These are phyloP conservation scores for human DNA, from an alignment of 2,113 vertebrate species.

Conservation along the genomic window DNA sequence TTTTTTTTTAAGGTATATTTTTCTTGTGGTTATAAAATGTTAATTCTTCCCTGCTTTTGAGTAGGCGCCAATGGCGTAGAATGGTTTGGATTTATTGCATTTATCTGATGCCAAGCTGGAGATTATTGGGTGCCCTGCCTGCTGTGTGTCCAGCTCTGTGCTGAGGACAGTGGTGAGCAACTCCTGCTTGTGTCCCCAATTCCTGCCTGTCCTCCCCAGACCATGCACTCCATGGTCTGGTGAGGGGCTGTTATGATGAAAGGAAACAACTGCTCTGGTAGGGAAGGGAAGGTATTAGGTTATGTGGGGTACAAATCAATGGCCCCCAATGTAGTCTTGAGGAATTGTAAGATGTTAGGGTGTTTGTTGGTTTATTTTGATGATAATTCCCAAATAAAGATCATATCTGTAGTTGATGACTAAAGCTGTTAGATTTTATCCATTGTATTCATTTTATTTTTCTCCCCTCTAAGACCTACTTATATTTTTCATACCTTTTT, in stretches of 20 bases:
- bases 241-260: too few species aligned
- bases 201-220: neutral
- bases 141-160: neutral
- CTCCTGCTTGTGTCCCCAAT: too few species aligned
- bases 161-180: neutral
- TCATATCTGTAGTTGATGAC: neutral
- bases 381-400: neutral
- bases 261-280: fast-evolving
- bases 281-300: neutral
- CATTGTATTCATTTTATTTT: neutral
- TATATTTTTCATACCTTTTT: neutral
- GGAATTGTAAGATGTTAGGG: neutral
- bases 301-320: neutral
- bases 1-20: neutral
- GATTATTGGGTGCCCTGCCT: neutral
- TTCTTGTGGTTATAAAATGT: neutral
- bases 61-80: neutral
- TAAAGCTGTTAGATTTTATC: neutral
- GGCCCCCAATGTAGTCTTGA: neutral
- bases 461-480: neutral
- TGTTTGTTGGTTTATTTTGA: neutral
- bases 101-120: neutral
- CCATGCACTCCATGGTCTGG: fast-evolving
- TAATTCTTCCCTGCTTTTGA: neutral
- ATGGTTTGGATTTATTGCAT: neutral